Percentiles rank a stretch among this genome's conserved stretches.
phyloP scores from a whole-genome alignment of 2,113 vertebrate species.

The Aptenodytes patagonicus region DNA sequence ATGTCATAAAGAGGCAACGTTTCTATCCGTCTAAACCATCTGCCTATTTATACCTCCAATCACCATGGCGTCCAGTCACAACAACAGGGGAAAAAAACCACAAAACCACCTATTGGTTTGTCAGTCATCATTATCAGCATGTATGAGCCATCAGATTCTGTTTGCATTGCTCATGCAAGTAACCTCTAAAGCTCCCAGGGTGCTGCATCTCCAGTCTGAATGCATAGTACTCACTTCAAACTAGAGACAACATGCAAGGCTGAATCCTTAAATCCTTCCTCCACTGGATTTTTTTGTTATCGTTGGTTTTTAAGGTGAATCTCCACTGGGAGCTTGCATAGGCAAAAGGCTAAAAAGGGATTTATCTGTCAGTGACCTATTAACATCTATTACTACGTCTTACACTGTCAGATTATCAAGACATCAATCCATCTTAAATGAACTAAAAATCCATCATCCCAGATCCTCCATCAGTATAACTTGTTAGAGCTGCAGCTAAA shows the following conservation, averaged over 20 bases:
- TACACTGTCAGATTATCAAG: neutral
- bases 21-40: neutral
- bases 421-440: neutral
- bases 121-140: neutral
- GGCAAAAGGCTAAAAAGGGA: neutral
- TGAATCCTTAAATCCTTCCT: neutral
- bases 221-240: neutral
- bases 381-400: neutral
- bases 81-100: neutral
- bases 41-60: neutral
- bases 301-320: neutral
- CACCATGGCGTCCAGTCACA: neutral
- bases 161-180: neutral
- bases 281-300: neutral
- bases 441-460: neutral
- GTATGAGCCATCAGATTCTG: neutral
- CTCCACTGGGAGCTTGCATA: neutral
- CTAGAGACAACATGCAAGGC: neutral
- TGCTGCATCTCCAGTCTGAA: neutral
- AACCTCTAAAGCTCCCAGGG: neutral
- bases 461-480: neutral
- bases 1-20: neutral
- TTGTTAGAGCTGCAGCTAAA: neutral
- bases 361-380: neutral
- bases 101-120: neutral